These are phyloP conservation scores for Malacosoma neustria DNA, from an alignment of 2,888 invertebrate species.

Conservation along the genomic window DNA sequence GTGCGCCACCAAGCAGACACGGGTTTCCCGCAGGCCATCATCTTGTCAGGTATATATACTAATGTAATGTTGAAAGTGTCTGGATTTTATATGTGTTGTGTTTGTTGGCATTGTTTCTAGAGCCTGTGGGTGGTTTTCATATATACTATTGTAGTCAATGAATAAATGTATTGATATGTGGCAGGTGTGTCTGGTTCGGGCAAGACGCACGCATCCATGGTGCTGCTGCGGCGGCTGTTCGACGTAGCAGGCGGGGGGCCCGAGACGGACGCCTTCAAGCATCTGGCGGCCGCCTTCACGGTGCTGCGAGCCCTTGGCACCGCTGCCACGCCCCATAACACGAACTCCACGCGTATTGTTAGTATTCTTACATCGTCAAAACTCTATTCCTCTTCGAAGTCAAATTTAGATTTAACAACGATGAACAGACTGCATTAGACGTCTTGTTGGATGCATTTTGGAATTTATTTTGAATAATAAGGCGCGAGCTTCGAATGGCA, in stretches of 20 bases:
- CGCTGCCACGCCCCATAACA: slow-evolving; percentile 92
- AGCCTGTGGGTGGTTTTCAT: too few species aligned
- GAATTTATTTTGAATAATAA: too few species aligned
- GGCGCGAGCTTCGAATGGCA: too few species aligned
- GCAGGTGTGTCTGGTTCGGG: slow-evolving; percentile 93
- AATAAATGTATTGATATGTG: not conserved
- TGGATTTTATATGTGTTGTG: too few species aligned
- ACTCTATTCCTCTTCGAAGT: too few species aligned
- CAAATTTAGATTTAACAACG: too few species aligned
- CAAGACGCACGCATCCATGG: slow-evolving; percentile 95
- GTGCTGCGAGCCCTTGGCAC: slow-evolving; percentile 93
- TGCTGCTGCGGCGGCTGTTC: slow-evolving; percentile 91
- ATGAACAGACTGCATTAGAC: too few species aligned
- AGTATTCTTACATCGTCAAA: slow-evolving; percentile 25
- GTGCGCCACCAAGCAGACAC: slow-evolving; percentile 95
- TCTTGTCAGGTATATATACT: slow-evolving; percentile 81
- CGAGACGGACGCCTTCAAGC: slow-evolving; percentile 97
- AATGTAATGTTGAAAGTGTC: not conserved
- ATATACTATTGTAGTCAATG: too few species aligned
- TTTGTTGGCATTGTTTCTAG: not conserved
- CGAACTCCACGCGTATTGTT: slow-evolving; percentile 95
- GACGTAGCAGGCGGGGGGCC: slow-evolving; percentile 95
- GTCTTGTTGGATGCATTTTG: too few species aligned
- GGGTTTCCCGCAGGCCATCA: slow-evolving; percentile 96
- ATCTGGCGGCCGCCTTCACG: slow-evolving; percentile 95